Evolutionary conservation across 2,797 vertebrate species (phyloP), one percentile per base, ranked within the genome.

Genomic region (Oryzias dopingdopingensis): DNA sequence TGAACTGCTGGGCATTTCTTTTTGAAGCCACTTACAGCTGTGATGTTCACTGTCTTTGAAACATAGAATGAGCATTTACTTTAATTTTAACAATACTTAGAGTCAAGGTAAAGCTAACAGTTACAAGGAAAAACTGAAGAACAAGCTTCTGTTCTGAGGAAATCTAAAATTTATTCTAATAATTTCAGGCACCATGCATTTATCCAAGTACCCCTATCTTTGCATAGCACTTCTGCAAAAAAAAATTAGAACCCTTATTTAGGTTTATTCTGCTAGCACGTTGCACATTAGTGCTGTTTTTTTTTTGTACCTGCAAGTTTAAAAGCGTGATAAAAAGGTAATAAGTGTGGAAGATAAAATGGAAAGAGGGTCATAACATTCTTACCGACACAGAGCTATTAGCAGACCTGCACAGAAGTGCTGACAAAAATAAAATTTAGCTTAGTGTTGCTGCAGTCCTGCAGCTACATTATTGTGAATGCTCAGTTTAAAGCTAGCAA

Each of bases 301-400:
- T 73, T 55, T 55, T 74, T 70, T 76, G 81, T 76, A 56, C 32
- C 32, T 37, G 69, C 54, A 77, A 42, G 42, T 47, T 53, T 56
- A 72, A 74, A 52, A 70, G 45, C 58, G 70, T 47, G 66, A 77
- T 82, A 74, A 83, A 58, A 58, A 49, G 54, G 58, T 40, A 20
- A 57, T 78, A 70, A 80, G 85, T 60, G 14, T 29, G 23, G 58
- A 49, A 76, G 56, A 62, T 75, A 64, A 83, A 79, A 67, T 13
- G 4, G 37, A 17, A 16, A 22, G 47, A 56, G 24, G 42, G 55
- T 53, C 53, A 59, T 49, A 72, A 60, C 70, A 55, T 65, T 14
- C 56, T 75, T 32, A 62, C 43, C 64, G 62, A 37, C 63, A 76
- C 40, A 43, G 24, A 57, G 23, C 6, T 15, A 45, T 48, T 67